Evolutionary conservation across 2,113 vertebrate species (phyloP).

Genomic region (Dryoscopus gambensis): DNA sequence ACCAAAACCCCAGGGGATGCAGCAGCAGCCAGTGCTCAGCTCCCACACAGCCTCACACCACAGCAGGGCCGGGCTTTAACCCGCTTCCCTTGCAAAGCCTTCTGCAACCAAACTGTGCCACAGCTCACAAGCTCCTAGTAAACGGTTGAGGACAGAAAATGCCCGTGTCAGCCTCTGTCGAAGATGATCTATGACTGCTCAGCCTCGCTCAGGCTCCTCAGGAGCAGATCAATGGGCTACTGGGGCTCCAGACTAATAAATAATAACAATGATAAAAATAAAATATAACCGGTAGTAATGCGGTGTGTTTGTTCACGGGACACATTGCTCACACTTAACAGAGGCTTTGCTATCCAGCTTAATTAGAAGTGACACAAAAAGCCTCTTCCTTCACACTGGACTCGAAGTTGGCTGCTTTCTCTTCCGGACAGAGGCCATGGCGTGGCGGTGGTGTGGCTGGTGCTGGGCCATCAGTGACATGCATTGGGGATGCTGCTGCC

Average conservation of each 20-base stretch:
- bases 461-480: background rate
- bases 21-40: background rate
- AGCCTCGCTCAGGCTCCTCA: background rate
- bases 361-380: constrained; percentile 1
- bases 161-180: background rate
- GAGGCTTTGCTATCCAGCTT: background rate
- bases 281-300: background rate
- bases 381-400: background rate
- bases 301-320: background rate
- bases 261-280: constrained; percentile 11
- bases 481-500: background rate
- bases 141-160: background rate
- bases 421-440: background rate
- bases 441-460: accelerated
- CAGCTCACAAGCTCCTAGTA: accelerated
- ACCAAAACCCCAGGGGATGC: background rate
- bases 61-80: background rate
- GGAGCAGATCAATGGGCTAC: background rate
- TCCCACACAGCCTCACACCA: background rate
- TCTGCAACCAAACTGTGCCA: background rate
- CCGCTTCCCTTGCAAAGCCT: background rate
- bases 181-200: background rate
- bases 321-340: background rate
- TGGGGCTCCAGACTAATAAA: constrained; percentile 31
- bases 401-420: background rate